A percentile compares a stretch with the other conserved stretches of the same genome.
phyloP scores from a whole-genome alignment of 2,797 vertebrate genomes.

The Poecilia picta region DNA sequence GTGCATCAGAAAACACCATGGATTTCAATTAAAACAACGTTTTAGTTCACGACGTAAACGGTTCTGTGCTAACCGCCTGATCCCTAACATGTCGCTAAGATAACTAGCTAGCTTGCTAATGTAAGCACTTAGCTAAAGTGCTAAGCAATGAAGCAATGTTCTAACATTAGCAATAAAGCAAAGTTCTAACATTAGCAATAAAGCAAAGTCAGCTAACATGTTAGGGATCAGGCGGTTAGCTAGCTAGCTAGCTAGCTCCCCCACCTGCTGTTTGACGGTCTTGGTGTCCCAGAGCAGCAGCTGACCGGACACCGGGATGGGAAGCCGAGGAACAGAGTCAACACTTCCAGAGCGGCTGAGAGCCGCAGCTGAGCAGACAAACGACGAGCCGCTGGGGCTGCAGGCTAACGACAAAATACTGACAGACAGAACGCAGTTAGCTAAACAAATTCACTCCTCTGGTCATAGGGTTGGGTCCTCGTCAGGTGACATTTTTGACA shows the following conservation, averaged over 20 bases:
- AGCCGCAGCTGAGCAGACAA: conserved; percentile 95
- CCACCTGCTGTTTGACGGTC: conserved; percentile 96
- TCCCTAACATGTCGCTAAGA: neutral
- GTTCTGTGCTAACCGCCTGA: neutral
- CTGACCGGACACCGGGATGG: conserved; percentile 85
- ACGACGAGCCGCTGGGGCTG: conserved; percentile 93
- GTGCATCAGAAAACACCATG: neutral
- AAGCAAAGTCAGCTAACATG: too few species aligned
- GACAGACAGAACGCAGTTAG: neutral
- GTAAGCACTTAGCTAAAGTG: too few species aligned
- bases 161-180: too few species aligned
- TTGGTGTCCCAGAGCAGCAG: conserved; percentile 98
- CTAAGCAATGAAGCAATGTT: too few species aligned
- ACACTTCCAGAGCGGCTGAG: conserved; percentile 69
- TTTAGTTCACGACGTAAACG: neutral
- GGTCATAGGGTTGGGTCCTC: neutral
- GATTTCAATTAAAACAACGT: neutral
- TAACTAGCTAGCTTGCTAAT: too few species aligned
- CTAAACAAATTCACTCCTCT: neutral
- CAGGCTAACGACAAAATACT: conserved; percentile 93
- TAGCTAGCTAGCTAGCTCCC: neutral
- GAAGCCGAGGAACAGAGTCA: conserved; percentile 62
- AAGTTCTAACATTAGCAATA: too few species aligned
- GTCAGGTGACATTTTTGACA: neutral
- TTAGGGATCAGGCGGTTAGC: too few species aligned